phyloP scores from a whole-genome alignment of 2,113 vertebrate genomes.

The Suricata suricatta region DNA sequence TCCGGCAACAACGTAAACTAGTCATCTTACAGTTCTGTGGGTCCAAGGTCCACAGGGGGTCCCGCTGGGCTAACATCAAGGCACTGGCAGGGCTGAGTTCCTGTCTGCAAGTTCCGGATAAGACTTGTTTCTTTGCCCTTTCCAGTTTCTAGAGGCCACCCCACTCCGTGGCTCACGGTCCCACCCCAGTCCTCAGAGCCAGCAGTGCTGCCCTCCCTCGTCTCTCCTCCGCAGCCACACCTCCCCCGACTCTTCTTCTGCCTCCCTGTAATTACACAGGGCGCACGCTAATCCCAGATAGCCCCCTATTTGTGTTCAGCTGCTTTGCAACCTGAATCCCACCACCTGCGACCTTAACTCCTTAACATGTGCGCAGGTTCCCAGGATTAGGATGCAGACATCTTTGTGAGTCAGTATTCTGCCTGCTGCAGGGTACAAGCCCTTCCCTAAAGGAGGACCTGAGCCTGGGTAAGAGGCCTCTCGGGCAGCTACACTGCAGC shows the following conservation, averaged over 20 bases:
- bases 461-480: not conserved
- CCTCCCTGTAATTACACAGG: not conserved
- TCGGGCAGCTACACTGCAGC: not conserved
- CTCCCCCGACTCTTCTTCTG: not conserved
- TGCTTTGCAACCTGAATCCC: not conserved
- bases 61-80: not conserved
- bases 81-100: not conserved
- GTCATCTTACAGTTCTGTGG: not conserved
- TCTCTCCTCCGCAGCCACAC: not conserved
- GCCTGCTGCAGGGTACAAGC: not conserved
- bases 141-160: not conserved
- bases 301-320: not conserved
- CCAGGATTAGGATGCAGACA: accelerated
- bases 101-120: not conserved
- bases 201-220: too few relatives aligned
- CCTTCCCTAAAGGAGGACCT: not conserved
- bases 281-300: not conserved
- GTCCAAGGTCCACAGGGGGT: not conserved
- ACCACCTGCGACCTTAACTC: not conserved
- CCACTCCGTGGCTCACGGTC: not conserved
- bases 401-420: not conserved
- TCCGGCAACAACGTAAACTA: not conserved
- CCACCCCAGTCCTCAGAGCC: not conserved
- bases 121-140: not conserved
- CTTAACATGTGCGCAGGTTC: not conserved